phyloP scores from a whole-genome alignment of 2,797 vertebrate genomes.

The Heterohyrax brucei region DNA sequence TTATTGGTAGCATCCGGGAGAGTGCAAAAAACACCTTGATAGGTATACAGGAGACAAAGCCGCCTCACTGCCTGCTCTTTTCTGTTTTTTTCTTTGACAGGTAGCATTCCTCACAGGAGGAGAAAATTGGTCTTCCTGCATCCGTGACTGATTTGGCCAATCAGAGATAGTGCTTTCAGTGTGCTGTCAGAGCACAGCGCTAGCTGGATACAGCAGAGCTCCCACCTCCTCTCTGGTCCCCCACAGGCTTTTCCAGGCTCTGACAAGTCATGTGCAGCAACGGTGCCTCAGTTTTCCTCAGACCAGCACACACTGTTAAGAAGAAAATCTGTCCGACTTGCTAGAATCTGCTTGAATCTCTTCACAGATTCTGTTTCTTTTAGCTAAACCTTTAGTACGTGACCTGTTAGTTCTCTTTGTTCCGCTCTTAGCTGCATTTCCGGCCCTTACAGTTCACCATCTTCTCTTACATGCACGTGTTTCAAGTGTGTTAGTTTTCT shows the following conservation, averaged over 20 bases:
- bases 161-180: not conserved
- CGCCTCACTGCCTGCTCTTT: not conserved
- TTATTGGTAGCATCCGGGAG: conserved; percentile 10
- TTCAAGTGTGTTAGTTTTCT: not conserved
- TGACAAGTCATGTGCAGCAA: not conserved
- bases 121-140: conserved; percentile 36
- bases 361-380: not conserved
- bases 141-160: not conserved
- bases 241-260: not conserved
- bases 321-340: not conserved
- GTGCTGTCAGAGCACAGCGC: rapidly evolving
- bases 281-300: not conserved
- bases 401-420: not conserved
- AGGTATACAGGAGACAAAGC: not conserved
- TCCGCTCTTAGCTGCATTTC: too few relatives aligned
- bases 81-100: conserved; percentile 46
- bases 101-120: conserved; percentile 20
- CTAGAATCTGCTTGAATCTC: not conserved
- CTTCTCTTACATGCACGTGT: not conserved
- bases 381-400: not conserved
- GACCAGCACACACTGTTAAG: not conserved
- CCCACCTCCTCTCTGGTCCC: too few relatives aligned
- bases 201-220: rapidly evolving
- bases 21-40: conserved; percentile 11
- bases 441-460: not conserved